These are phyloP conservation scores for Acanthosepion pharaonis DNA, from an alignment of 2,888 invertebrate species.

Conservation along the genomic window DNA sequence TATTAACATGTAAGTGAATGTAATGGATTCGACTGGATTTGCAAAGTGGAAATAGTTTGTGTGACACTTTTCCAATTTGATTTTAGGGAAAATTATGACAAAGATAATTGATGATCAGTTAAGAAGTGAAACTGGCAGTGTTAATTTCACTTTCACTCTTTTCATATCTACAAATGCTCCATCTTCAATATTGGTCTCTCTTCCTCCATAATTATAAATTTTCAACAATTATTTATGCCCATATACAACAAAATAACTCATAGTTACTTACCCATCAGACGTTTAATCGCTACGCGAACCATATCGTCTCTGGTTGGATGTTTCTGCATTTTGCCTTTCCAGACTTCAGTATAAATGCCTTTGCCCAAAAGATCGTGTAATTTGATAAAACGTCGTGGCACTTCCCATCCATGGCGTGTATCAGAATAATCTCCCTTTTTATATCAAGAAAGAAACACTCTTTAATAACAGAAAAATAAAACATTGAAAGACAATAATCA, in stretches of 20 bases:
- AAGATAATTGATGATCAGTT: background rate
- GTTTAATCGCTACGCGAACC: constrained; percentile 66
- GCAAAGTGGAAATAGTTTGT: too few species aligned
- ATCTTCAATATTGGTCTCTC: too few species aligned
- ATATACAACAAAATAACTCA: background rate
- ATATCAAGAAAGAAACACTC: background rate
- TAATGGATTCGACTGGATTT: too few species aligned
- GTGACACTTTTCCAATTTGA: too few species aligned
- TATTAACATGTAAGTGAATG: too few species aligned
- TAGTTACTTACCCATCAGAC: constrained; percentile 60
- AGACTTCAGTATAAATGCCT: constrained; percentile 68
- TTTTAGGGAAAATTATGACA: too few species aligned
- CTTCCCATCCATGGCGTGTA: constrained; percentile 67
- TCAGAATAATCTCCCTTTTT: constrained; percentile 57
- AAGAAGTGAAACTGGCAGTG: too few species aligned
- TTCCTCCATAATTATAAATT: too few species aligned
- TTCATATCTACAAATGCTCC: too few species aligned
- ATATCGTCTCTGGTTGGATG: constrained; percentile 64
- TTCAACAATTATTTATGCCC: background rate
- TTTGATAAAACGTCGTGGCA: constrained; percentile 65
- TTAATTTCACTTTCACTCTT: too few species aligned
- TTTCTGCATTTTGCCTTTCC: constrained; percentile 67
- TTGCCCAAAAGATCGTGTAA: constrained; percentile 65
- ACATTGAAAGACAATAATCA: background rate
- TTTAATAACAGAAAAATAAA: background rate